These are phyloP conservation scores for Limnothrissa miodon DNA, from an alignment of 2,113 vertebrate species.

Conservation along the genomic window DNA sequence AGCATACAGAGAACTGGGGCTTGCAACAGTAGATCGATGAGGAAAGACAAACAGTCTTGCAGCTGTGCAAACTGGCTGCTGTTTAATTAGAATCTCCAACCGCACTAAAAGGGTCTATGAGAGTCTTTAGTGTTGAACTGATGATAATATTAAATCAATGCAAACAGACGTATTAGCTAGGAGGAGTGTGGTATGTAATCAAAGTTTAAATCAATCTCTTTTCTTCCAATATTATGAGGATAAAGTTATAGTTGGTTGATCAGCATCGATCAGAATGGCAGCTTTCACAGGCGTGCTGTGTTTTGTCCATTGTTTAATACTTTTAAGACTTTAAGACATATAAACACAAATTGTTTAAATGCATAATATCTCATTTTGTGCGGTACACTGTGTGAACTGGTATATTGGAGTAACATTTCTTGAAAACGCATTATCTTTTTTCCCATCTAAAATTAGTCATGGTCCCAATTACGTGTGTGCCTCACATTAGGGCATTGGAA, in stretches of 20 bases:
- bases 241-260: not conserved
- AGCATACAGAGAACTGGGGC: not conserved
- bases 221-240: not conserved
- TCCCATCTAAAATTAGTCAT: conserved; percentile 6
- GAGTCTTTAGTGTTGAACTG: not conserved
- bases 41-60: conserved; percentile 10
- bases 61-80: not conserved
- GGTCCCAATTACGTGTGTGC: not conserved
- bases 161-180: not conserved
- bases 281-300: not conserved
- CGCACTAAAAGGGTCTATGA: conserved; percentile 17
- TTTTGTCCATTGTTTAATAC: not conserved
- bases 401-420: not conserved
- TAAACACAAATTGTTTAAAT: not conserved
- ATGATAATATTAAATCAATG: conserved; percentile 1
- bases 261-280: not conserved
- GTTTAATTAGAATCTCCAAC: not conserved
- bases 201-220: not conserved
- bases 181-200: not conserved
- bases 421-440: not conserved
- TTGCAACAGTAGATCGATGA: not conserved
- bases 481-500: not conserved
- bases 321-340: not conserved
- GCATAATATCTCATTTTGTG: not conserved
- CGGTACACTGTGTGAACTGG: not conserved